Evolutionary conservation across 2,797 vertebrate genomes (phyloP), one percentile per base, ranked within the genome.

Genomic region (Taeniopygia guttata): DNA sequence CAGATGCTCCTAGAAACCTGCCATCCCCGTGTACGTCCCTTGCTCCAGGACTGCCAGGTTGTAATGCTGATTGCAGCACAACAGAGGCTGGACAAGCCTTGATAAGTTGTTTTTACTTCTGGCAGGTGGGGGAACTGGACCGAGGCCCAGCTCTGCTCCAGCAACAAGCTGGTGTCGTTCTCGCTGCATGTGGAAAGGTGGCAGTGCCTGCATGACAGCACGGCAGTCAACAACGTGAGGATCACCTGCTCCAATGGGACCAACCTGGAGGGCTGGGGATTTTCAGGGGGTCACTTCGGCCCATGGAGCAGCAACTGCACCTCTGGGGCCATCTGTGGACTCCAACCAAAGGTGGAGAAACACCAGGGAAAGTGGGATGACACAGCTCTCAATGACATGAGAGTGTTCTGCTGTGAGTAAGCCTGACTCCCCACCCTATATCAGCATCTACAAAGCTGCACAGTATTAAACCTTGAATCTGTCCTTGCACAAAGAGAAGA

Each of bases 81-180:
- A 46, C 66, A 89, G 69, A 32, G 52, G 34, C 34, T 87, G 34
- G 67, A 46, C 21, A 54, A 5, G 1, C 23, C 56, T 74, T 26
- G 11, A 3, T 4, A 4, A 72, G 18, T 21, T 68, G 8, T 55
- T 60, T 76, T 76, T 32, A 6, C 38, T 51, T 64, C 64, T 74
- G 77, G 11, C 69, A 94, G 84, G 29, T 94, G 88, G 88, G 60
- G 90, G 59, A 84, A 68, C 34, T 86, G 87, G 93, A 86, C 87
- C 0, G 1, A 84, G 48, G 51, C 64, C 29, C 90, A 93, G 77
- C 1, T 93, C 26, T 91, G 94, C 64, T n/a, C 73, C 55, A 77
- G 84, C 34, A 69, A 16, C 64, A 58, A n/a, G 60, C 52, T 87
- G 43, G 60, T 94, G n/a, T 86, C 69, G 16, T 91, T 94, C 60